Base-by-base conservation (phyloP, 1,140 invertebrate species). In the Pseudomyrmex cubaensis region DNA sequence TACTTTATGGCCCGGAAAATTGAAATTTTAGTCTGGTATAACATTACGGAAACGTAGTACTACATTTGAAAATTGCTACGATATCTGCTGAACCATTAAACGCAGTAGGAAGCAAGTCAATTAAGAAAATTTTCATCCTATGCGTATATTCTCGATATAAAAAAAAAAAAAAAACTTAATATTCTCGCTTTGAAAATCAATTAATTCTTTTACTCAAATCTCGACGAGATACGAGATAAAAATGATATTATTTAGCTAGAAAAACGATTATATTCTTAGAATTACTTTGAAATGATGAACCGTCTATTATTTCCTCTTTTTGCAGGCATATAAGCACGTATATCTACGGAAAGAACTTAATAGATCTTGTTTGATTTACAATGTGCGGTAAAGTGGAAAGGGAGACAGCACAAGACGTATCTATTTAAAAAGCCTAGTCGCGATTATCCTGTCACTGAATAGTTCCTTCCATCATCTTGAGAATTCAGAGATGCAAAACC, bases 1-100 rank as follows among this genome's bases (percentile, higher is more conserved):
- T 80, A 80, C 76, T 80, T 80, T 80, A 80, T 80, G 76, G 44
- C 12, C 56, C 54, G 76, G 76, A 80, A 80, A 80, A 80, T 80
- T 80, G 76, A 80, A 80, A 80, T 80, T 80, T 80, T 72, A 72
- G 54, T 61, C 12, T 4, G 76, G 56, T 70, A 59, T 80, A 80
- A 80, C 54, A 80, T 80, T 80, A 80, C 76, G 76, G 76, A 72
- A 80, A 72, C 46, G 20, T 48, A 56, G 66, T 59, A 54, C 66
- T 72, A 70, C 54, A 80, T 80, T 70, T 59, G 56, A 80, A 59
- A 80, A 80, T 72, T 72, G 54, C 59, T 80, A 80, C 46, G 44
- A 57, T 80, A 59, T 72, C 59, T 56, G 15, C 8, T 61, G 66
- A 2, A 59, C 54, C 54, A 80, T 80, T 70, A 70, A 80, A 72